Conservation (phyloP, 2,797 vertebrate species). For the Typhlichthys eigenmanni region DNA sequence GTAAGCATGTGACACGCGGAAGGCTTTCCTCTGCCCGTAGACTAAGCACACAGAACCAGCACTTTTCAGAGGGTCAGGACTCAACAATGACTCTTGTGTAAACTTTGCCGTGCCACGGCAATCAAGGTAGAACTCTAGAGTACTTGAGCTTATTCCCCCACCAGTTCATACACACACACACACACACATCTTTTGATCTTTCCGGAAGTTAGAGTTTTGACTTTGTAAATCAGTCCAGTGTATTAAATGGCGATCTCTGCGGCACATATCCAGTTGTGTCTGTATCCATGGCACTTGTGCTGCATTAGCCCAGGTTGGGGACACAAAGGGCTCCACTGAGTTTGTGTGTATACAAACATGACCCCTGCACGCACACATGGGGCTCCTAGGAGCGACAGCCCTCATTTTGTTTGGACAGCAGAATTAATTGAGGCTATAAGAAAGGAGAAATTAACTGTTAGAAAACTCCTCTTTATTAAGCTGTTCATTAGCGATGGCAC, state of each 20-base stretch:
- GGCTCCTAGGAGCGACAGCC: constrained; percentile 77
- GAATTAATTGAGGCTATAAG: constrained; percentile 89
- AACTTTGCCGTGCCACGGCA: constrained; percentile 77
- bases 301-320: constrained; percentile 65
- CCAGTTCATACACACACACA: constrained; percentile 18
- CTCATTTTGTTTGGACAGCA: constrained; percentile 93
- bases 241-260: background rate
- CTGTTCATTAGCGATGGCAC: constrained; percentile 89
- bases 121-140: constrained; percentile 68
- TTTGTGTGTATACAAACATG: constrained; percentile 83
- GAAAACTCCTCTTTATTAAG: constrained; percentile 86
- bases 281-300: constrained; percentile 28
- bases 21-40: constrained; percentile 59
- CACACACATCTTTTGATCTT: constrained; percentile 14
- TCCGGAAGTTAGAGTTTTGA: background rate
- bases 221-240: no score
- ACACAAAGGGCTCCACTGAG: constrained; percentile 73
- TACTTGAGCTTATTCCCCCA: constrained; percentile 18
- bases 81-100: constrained; percentile 79
- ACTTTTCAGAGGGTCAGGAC: constrained; percentile 72
- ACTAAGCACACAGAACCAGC: constrained; percentile 71
- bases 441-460: constrained; percentile 77
- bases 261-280: constrained; percentile 20
- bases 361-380: constrained; percentile 81
- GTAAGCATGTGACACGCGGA: constrained; percentile 70